Percentiles rank a stretch among this genome's conserved stretches.
Evolutionary conservation across 2,797 vertebrate species (phyloP).

Genomic region (Alcedo atthis): DNA sequence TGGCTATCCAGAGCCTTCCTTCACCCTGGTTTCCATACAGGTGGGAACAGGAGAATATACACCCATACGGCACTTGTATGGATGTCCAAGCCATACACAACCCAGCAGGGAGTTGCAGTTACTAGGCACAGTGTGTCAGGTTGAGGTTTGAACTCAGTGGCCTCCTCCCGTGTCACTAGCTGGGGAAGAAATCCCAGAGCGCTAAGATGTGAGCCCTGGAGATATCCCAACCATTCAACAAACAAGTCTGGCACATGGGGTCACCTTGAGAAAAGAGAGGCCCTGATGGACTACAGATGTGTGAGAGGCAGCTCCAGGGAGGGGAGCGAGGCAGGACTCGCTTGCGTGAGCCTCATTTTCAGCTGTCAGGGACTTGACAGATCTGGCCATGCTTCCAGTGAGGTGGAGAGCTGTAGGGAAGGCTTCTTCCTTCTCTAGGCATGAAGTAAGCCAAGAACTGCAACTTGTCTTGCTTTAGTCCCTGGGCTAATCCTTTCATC

Average conservation of each 20-base stretch:
- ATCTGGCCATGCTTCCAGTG: neutral
- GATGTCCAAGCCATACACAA: neutral
- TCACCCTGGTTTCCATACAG: neutral
- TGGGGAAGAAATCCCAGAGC: neutral
- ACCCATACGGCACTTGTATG: neutral
- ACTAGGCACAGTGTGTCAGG: rapidly evolving
- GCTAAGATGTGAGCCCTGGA: neutral
- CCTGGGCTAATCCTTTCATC: neutral
- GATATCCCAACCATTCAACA: neutral
- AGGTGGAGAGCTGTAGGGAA: neutral
- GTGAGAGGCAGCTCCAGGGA: neutral
- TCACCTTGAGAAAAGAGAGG: neutral
- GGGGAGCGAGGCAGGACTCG: neutral
- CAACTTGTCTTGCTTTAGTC: neutral
- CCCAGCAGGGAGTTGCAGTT: neutral
- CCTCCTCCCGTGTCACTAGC: neutral
- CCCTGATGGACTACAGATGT: neutral
- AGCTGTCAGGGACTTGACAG: neutral
- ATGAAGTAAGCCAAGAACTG: neutral
- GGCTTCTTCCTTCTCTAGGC: neutral
- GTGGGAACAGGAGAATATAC: neutral
- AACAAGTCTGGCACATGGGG: neutral
- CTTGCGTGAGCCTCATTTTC: neutral
- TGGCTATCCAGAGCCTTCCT: neutral
- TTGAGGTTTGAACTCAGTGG: neutral